Evolutionary conservation across 2,797 vertebrate genomes (phyloP), one percentile per base, ranked within the genome.

Genomic region (Calcarius lapponicus): DNA sequence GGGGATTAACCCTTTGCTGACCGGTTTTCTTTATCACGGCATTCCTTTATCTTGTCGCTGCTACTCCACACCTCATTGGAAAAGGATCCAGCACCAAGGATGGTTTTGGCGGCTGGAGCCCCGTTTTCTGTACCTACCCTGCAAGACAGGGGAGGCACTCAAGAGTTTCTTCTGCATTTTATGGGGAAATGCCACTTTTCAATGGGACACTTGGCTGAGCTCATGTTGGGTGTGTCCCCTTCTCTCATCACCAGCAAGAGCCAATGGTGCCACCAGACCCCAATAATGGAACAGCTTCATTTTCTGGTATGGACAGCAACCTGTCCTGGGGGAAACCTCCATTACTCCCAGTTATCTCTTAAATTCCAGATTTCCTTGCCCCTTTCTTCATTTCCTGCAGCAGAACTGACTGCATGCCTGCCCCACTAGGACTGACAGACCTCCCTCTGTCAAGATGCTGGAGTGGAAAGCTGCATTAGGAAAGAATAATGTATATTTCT

Each of bases 71-170:
- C 28, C 61, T 58, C 31, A 1, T 4, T 4, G 17, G 32, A 7
- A 15, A 0, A 0, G 1, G 0, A 28, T 28, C 38, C 60, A 36
- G 31, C 20, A 16, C 29, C 31, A 17, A 18, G 36, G 79, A 20
- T 1, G 14, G 1, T 29, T 80, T 36, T 60, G 47, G n/a, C 14
- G 53, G 21, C 67, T 66, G 45, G 10, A 91, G 34, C 9, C 4
- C 7, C 0, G 0, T 48, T 86, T 76, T 26, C 54, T 86, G 38
- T 64, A 19, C 14, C 38, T 10, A 4, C 8, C 18, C 31, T 51
- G 45, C 15, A 61, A 78, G 31, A 20, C 1, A 42, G 3, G 16
- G 5, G 24, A 65, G 16, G n/a, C 9, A 38, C 16, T 28, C 26
- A 6, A 16, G 62, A n/a, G 32, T 42, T 69, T 64, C 40, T 60